phyloP scores from a whole-genome alignment of 1,140 invertebrate genomes.

The Apis cerana region DNA sequence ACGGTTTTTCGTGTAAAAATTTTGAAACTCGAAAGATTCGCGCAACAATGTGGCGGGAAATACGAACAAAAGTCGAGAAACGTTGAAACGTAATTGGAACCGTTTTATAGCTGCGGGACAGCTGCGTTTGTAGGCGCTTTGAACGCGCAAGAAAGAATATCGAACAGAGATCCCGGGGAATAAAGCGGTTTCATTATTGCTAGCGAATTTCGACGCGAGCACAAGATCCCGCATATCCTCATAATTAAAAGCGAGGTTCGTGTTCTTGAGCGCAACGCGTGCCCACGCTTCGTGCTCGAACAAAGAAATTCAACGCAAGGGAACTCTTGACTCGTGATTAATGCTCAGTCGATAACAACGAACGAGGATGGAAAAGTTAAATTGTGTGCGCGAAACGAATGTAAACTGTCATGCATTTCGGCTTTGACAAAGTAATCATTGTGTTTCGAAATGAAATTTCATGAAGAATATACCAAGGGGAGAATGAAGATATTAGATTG shows the following conservation, averaged over 20 bases:
- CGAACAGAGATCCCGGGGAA: slow-evolving; percentile 33
- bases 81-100: slow-evolving; percentile 33
- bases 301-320: slow-evolving; percentile 16
- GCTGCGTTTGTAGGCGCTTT: slow-evolving; percentile 59
- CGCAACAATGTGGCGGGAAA: neutral
- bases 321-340: slow-evolving; percentile 49
- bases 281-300: slow-evolving; percentile 3
- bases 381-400: neutral
- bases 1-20: neutral
- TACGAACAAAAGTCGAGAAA: slow-evolving; percentile 22
- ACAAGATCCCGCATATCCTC: slow-evolving; percentile 72
- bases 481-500: too few relatives aligned
- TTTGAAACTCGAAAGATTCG: neutral
- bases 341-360: slow-evolving; percentile 31
- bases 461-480: too few relatives aligned
- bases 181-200: slow-evolving; percentile 51
- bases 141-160: slow-evolving; percentile 30
- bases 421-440: neutral
- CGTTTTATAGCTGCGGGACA: slow-evolving; percentile 72
- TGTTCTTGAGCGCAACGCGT: slow-evolving; percentile 18
- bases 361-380: neutral
- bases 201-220: slow-evolving; percentile 52
- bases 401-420: neutral
- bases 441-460: neutral
- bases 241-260: slow-evolving; percentile 31